Evolutionary conservation across 2,888 invertebrate genomes (phyloP).

Genomic region (Nysson spinosus): DNA sequence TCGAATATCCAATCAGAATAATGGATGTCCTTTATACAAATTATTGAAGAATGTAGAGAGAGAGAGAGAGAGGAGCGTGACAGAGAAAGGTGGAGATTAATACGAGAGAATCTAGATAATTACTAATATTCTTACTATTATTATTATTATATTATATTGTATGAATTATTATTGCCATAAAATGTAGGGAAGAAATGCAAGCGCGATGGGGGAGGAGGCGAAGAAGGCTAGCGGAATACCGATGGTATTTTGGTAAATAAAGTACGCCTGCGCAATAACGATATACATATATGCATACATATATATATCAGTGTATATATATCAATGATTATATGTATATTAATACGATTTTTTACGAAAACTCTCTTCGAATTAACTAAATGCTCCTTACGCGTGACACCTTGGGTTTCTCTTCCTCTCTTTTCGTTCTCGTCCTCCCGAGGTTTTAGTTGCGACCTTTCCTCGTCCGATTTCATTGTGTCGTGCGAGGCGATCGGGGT

Average conservation of each 20-base stretch:
- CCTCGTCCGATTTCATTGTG: conserved; percentile 27
- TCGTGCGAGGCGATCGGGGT: conserved; percentile 31
- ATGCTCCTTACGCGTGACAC: conserved; percentile 52
- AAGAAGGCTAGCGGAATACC: conserved; percentile 32
- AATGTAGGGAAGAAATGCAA: conserved; percentile 41
- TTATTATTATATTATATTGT: conserved; percentile 35
- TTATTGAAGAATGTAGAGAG: conserved; percentile 14
- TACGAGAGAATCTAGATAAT: conserved; percentile 40
- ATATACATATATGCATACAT: conserved; percentile 40
- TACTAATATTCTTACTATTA: conserved; percentile 47
- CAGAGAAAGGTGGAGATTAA: conserved; percentile 13
- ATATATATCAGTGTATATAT: conserved; percentile 17
- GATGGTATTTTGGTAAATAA: too few species aligned
- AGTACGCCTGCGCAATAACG: conserved; percentile 56
- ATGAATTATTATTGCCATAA: conserved; percentile 40
- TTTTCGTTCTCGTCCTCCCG: conserved; percentile 52
- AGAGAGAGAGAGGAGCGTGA: conserved; percentile 11
- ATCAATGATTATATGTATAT: conserved; percentile 18
- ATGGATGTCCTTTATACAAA: conserved; percentile 50
- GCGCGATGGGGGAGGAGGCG: conserved; percentile 28
- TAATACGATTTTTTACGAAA: conserved; percentile 55
- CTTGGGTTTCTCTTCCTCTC: conserved; percentile 57
- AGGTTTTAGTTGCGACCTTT: conserved; percentile 31
- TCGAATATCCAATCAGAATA: too few species aligned
- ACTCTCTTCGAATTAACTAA: conserved; percentile 55